Evolutionary conservation across 1,140 invertebrate species (phyloP).

Genomic region (Chrysopa pallens): DNA sequence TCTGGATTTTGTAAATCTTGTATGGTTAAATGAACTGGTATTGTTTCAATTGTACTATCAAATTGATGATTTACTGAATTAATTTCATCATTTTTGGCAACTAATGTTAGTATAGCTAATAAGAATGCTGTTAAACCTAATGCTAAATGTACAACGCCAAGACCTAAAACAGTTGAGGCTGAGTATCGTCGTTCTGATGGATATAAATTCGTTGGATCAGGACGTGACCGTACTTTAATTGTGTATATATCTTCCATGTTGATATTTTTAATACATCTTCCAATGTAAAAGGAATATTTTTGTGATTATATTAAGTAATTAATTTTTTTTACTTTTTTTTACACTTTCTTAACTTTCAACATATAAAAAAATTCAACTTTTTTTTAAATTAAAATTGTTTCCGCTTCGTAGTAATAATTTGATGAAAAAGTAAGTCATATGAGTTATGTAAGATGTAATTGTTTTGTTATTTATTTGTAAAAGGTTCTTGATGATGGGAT

Average conservation of each 20-base stretch:
- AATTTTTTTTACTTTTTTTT: too few relatives aligned
- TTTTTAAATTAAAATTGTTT: too few relatives aligned
- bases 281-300: too few relatives aligned
- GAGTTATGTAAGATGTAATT: too few relatives aligned
- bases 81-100: not conserved
- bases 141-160: slow-evolving; percentile 36
- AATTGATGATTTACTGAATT: not conserved
- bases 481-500: too few relatives aligned
- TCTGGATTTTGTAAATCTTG: not conserved
- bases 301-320: too few relatives aligned
- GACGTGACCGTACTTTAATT: slow-evolving; percentile 39
- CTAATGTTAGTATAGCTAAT: slow-evolving; percentile 25
- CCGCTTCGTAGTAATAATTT: too few relatives aligned
- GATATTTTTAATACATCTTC: not conserved
- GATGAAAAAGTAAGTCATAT: too few relatives aligned
- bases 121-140: slow-evolving; percentile 30
- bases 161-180: slow-evolving; percentile 40
- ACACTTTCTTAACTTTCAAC: too few relatives aligned
- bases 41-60: not conserved
- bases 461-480: too few relatives aligned
- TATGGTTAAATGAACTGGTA: not conserved
- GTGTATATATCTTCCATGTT: slow-evolving; percentile 45
- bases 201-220: slow-evolving; percentile 33
- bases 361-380: too few relatives aligned
- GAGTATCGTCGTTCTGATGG: slow-evolving; percentile 45